Base-by-base conservation (phyloP, 2,113 vertebrate genomes). In the Xenopus borealis region DNA sequence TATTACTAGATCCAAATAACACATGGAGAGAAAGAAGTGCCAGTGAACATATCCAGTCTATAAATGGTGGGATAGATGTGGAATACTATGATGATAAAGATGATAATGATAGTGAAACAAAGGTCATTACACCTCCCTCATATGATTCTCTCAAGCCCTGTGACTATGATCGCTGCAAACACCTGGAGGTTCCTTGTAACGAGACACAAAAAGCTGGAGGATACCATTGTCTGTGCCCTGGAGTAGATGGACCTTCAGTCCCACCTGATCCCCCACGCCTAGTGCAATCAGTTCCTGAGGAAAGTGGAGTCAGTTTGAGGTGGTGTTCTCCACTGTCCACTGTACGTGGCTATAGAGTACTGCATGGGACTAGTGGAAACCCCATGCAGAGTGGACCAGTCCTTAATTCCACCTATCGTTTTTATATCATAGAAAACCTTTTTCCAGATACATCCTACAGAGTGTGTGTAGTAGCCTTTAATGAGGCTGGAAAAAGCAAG, bases 261-360 rank as follows among this genome's bases (percentile, higher is more conserved):
- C 75, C 53, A 0, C 86, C 87, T 0, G 72, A 78, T 0, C 63
- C 81, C 0, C 87, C 87, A 0, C 82, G 83, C 23, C 63, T 87
- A 44, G 69, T 72, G 1, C 80, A 79, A 10, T 69, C 80, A 3
- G 71, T 9, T 2, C 17, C 80, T 6, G 69, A 73, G 2, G 80
- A 75, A 1, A 18, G 69, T 4, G 27, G 30, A 0, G 83, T 79
- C 0, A 12, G 55, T 20, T 66, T 85, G 27, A 85, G 69, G 70
- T 89, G 87, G 87, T 89, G 87, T 1, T 84, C 85, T 0, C 87
- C 87, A 0, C 65, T 12, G 10, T 89, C 87, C 17, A 81, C 79
- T 0, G 87, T 89, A 13, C 46, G 12, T 17, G 18, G 75, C 2
- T 89, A 89, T 50, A 79, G 71, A 57, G 70, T 89, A 65, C 53